These are phyloP conservation scores for Metridium senile DNA, from an alignment of 92 coral and sea anemone species.

Conservation along the genomic window DNA sequence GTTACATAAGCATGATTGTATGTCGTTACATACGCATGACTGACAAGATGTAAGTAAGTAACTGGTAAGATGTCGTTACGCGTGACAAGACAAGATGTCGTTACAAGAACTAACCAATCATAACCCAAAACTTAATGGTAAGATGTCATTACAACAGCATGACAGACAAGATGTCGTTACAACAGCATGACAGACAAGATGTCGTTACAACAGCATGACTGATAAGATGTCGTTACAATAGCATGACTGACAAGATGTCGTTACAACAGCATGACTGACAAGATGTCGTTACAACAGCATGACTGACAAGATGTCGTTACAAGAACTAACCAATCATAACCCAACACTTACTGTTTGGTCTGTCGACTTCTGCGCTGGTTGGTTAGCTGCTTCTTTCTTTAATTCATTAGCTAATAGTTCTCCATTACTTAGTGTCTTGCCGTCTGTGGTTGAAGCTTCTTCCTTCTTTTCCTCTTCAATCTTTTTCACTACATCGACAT, in stretches of 20 bases:
- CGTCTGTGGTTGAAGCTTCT: conserved; percentile 19
- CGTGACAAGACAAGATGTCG: no score
- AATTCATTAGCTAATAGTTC: conserved; percentile 27
- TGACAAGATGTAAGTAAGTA: no score
- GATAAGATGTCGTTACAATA: no score
- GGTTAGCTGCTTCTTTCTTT: conserved; percentile 3
- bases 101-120: neutral
- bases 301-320: no score
- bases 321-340: neutral
- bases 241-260: no score
- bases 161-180: neutral
- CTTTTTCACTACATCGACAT: conserved; percentile 44
- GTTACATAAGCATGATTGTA: no score
- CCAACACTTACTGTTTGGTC: conserved; percentile 23
- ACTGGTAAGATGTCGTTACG: no score
- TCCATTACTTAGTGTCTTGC: conserved; percentile 19
- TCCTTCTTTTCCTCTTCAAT: conserved; percentile 37
- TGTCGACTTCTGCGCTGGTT: neutral
- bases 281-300: no score
- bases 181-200: neutral
- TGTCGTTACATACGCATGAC: no score
- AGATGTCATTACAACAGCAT: neutral
- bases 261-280: no score
- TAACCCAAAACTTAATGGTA: neutral
- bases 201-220: no score